phyloP scores from a whole-genome alignment of 2,797 vertebrate species.

The Sparidentex hasta region DNA sequence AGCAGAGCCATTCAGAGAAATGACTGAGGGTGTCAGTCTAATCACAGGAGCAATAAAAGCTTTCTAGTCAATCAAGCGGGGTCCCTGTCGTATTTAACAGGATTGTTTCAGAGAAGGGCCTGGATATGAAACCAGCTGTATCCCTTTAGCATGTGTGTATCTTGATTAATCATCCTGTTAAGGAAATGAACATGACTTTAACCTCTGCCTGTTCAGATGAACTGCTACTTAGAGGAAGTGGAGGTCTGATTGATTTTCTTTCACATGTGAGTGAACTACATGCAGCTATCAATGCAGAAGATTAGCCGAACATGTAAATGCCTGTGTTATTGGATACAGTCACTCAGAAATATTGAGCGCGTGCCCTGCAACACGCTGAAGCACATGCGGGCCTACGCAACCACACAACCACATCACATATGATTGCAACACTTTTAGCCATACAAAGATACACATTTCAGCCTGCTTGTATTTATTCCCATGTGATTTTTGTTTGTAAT shows the following conservation, averaged over 20 bases:
- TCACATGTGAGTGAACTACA: slow-evolving; percentile 80
- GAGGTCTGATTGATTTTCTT: slow-evolving; percentile 85
- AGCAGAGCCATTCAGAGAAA: slow-evolving; percentile 48
- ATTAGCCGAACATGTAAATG: slow-evolving; percentile 80
- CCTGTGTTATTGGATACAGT: slow-evolving; percentile 71
- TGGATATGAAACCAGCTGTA: slow-evolving; percentile 60
- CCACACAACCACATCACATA: neutral
- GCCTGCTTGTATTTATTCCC: slow-evolving; percentile 8
- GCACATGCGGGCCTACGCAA: slow-evolving; percentile 14
- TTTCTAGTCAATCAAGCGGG: slow-evolving; percentile 65
- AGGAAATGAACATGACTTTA: slow-evolving; percentile 76
- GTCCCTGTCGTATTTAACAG: slow-evolving; percentile 56
- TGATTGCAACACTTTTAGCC: neutral
- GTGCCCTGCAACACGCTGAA: slow-evolving; percentile 19
- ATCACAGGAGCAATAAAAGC: slow-evolving; percentile 66
- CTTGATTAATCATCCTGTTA: slow-evolving; percentile 80
- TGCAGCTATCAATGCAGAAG: slow-evolving; percentile 72
- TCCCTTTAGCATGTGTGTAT: slow-evolving; percentile 48
- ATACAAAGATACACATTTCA: neutral
- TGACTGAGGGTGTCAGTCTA: slow-evolving; percentile 50
- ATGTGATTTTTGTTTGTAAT: slow-evolving; percentile 15
- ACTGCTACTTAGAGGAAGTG: slow-evolving; percentile 78
- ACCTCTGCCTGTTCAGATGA: slow-evolving; percentile 82
- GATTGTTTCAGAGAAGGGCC: slow-evolving; percentile 60
- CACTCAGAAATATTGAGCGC: slow-evolving; percentile 71